phyloP scores from a whole-genome alignment of 2,113 vertebrate genomes.

The Phainopepla nitens region DNA sequence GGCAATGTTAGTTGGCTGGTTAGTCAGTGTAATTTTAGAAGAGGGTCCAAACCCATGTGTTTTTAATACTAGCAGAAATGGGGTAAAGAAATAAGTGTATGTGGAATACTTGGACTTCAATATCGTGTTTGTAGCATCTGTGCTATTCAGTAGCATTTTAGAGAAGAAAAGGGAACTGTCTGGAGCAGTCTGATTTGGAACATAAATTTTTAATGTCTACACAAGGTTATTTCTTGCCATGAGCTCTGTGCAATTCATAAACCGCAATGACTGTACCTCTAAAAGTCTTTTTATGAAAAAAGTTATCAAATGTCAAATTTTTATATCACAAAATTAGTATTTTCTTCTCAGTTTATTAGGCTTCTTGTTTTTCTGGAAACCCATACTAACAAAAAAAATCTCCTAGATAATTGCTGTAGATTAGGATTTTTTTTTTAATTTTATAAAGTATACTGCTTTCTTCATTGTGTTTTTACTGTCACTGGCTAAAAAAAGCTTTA shows the following conservation, averaged over 20 bases:
- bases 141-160: not conserved
- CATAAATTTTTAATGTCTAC: not conserved
- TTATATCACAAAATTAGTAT: not conserved
- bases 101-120: not conserved
- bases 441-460: too few species aligned
- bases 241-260: not conserved
- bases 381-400: not conserved
- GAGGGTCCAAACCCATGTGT: not conserved
- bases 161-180: not conserved
- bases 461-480: not conserved
- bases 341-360: not conserved
- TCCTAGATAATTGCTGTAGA: not conserved
- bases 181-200: not conserved
- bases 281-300: not conserved
- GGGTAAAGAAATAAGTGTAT: not conserved
- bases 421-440: not conserved
- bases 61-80: not conserved
- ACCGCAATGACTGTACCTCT: not conserved
- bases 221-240: not conserved
- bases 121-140: not conserved
- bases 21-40: not conserved
- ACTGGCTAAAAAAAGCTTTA: not conserved
- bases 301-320: not conserved
- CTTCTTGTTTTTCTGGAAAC: not conserved
- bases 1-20: not conserved